Conservation (phyloP, 2,888 invertebrate genomes). For the Suillia variegata region DNA sequence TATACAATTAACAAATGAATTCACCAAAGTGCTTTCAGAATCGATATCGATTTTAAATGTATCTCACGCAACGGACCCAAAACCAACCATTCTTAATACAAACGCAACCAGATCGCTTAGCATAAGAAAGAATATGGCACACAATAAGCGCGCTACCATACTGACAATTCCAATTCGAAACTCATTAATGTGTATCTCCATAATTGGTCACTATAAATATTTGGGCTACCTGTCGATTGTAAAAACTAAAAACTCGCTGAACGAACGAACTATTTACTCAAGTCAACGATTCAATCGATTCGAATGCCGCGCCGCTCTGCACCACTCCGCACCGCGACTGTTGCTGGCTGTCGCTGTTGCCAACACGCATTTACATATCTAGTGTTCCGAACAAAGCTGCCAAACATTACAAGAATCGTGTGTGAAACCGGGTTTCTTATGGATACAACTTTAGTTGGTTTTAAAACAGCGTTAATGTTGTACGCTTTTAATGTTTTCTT, state of each 20-base stretch:
- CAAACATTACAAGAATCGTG: no score
- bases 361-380: no score
- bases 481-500: no score
- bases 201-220: constrained; percentile 57
- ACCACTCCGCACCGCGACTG: no score
- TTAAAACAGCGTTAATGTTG: no score
- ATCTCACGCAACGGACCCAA: background rate
- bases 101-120: background rate
- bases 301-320: no score
- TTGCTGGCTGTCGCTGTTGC: no score
- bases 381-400: no score
- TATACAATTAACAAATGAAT: background rate
- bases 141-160: constrained; percentile 21
- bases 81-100: background rate
- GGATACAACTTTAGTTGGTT: no score
- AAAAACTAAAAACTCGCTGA: background rate
- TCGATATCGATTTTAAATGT: background rate
- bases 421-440: no score
- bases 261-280: no score
- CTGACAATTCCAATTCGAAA: constrained; percentile 17
- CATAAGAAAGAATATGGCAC: background rate
- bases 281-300: no score
- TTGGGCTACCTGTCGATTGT: constrained; percentile 55
- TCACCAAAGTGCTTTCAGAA: background rate
- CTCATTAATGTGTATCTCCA: constrained; percentile 56